Evolutionary conservation across 2,113 vertebrate genomes (phyloP), one percentile per base, ranked within the genome.

Genomic region (Elephas maximus): DNA sequence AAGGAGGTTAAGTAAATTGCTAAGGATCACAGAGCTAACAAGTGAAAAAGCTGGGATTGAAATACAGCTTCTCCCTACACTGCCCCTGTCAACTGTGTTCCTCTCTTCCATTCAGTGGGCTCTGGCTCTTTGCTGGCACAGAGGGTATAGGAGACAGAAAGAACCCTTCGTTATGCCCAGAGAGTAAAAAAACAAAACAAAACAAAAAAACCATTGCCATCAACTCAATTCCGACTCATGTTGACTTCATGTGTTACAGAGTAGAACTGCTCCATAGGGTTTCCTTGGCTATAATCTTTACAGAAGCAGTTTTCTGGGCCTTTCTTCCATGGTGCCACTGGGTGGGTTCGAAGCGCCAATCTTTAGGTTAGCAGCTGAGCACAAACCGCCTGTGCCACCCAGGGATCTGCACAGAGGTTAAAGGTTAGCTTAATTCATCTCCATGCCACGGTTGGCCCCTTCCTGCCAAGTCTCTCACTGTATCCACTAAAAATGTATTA

Each of bases 21-120:
- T 60, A 77, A 96, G 94, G 73, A 71, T 91, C 93, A 97, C 24
- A 96, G 45, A 93, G 17, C 65, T 95, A 92, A 20, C 33, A 84
- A 88, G 71, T 57, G 51, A 77, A 11, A 94, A 44, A 83, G 24
- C 26, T 65, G n/a, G 41, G 28, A 81, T 1, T 91, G 65, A 97
- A 92, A 45, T 10, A 30, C n/a, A 94, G 81, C 57, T 6, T 90
- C 48, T 76, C 8, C 18, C n/a, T 51, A 71, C 12, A 57, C 37
- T 78, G 57, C 57, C 57, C 28, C 48, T 71, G 10, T 85, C 67
- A 91, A 78, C 37, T 53, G 12, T 53, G 20, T 44, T 90, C 63
- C 90, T 69, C 28, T 53, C 37, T 95, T 97, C 26, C 33, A 65
- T 67, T 87, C 30, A 26, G 6, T 84, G 62, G 26, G n/a, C 65